A percentile compares a stretch with the other conserved stretches of the same genome.
Evolutionary conservation across 1,140 invertebrate species (phyloP).

Genomic region (Conopomorpha cramerella): DNA sequence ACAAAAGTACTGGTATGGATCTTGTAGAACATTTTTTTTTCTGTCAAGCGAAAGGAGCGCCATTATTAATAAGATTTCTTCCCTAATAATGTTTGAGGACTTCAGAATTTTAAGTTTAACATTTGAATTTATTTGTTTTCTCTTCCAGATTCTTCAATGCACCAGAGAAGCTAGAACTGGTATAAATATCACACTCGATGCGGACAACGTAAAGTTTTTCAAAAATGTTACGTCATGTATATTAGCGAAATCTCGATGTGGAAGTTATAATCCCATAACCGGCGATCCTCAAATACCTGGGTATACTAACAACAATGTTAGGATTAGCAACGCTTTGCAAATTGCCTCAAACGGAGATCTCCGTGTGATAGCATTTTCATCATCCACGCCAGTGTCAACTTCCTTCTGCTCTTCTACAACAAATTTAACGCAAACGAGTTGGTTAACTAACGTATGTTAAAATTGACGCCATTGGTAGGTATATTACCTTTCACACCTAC

Average conservation of each 20-base stretch:
- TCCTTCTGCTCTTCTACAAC: slow-evolving; percentile 36
- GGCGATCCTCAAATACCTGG: slow-evolving; percentile 61
- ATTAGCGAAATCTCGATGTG: slow-evolving; percentile 58
- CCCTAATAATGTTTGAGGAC: too few species aligned
- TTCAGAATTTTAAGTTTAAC: too few species aligned
- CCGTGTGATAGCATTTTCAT: slow-evolving; percentile 53
- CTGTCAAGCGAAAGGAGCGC: too few species aligned
- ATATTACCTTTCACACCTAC: too few species aligned
- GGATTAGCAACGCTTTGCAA: slow-evolving; percentile 56
- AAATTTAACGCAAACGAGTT: slow-evolving; percentile 44
- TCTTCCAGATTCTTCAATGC: slow-evolving; percentile 54
- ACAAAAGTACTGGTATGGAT: too few species aligned
- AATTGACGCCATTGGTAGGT: slow-evolving; percentile 49
- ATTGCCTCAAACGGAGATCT: slow-evolving; percentile 57
- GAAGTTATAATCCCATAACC: slow-evolving; percentile 61
- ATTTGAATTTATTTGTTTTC: slow-evolving; percentile 4
- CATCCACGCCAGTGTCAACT: slow-evolving; percentile 28
- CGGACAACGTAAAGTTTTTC: slow-evolving; percentile 55
- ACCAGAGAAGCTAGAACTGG: slow-evolving; percentile 50
- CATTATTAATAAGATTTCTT: too few species aligned
- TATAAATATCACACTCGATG: slow-evolving; percentile 49
- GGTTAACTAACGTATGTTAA: slow-evolving; percentile 43
- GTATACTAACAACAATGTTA: slow-evolving; percentile 23
- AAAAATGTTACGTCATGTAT: slow-evolving; percentile 64
- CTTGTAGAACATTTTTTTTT: too few species aligned